Conservation (phyloP, 2,888 invertebrate species). For the Aricia artaxerxes region DNA sequence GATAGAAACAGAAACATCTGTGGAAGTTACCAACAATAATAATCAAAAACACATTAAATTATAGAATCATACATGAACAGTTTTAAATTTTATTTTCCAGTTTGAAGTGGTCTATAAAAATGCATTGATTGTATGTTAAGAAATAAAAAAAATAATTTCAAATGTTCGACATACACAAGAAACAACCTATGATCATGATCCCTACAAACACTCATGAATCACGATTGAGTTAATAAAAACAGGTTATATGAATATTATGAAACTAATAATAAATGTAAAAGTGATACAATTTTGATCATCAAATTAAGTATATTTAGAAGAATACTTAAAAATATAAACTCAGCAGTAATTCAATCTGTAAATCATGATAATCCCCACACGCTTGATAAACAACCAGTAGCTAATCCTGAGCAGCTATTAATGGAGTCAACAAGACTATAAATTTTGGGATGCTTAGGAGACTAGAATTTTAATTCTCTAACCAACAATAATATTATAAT, state of each 20-base stretch:
- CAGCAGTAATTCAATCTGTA: neutral
- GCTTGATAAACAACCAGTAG: constrained; percentile 12
- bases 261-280: too few relatives aligned
- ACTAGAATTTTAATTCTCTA: constrained; percentile 9
- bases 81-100: too few relatives aligned
- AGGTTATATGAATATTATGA: too few relatives aligned
- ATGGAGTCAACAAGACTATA: constrained; percentile 11
- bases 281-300: neutral
- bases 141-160: too few relatives aligned
- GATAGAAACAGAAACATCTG: neutral
- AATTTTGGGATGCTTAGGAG: neutral
- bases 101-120: too few relatives aligned
- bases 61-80: neutral
- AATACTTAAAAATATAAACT: neutral
- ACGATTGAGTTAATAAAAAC: too few relatives aligned
- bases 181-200: too few relatives aligned
- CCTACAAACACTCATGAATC: too few relatives aligned
- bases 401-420: neutral
- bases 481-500: neutral
- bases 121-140: too few relatives aligned
- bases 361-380: constrained; percentile 15
- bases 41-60: neutral
- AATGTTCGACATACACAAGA: too few relatives aligned
- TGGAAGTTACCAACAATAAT: neutral
- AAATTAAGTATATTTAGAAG: neutral